These are phyloP conservation scores for Melieria crassipennis DNA, from an alignment of 2,888 invertebrate species.

Conservation along the genomic window DNA sequence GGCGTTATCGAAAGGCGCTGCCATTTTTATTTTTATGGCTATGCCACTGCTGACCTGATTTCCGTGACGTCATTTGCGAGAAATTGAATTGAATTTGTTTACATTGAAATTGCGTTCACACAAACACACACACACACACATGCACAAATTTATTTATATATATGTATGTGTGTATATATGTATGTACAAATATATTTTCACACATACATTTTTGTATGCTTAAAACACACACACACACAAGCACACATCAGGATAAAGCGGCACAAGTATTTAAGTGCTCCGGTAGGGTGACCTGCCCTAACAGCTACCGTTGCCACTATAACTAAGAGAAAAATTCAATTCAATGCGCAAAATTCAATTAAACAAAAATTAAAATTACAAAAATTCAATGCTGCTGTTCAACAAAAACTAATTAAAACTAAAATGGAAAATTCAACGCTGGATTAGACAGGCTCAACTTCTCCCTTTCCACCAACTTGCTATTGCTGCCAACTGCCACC, in stretches of 20 bases:
- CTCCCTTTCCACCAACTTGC: too few species aligned
- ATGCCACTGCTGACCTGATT: constrained; percentile 53
- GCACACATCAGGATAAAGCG: background rate
- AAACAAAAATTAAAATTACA: too few species aligned
- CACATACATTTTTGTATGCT: background rate
- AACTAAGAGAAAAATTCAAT: too few species aligned
- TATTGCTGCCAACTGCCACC: too few species aligned
- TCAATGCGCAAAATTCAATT: too few species aligned
- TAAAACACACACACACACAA: background rate
- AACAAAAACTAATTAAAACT: too few species aligned
- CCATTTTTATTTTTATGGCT: background rate
- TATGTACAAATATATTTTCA: background rate
- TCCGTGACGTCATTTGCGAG: constrained; percentile 54
- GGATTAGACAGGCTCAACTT: too few species aligned
- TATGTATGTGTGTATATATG: background rate
- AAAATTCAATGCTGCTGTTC: too few species aligned
- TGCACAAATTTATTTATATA: background rate
- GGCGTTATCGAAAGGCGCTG: background rate
- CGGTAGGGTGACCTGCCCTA: too few species aligned
- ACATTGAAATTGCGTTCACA: constrained; percentile 22
- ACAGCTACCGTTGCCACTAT: too few species aligned
- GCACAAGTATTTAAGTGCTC: too few species aligned
- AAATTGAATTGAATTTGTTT: constrained; percentile 36
- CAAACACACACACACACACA: constrained; percentile 12
- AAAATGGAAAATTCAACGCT: too few species aligned